Conservation (phyloP, 2,797 vertebrate genomes). For the Rallus crepitans region DNA sequence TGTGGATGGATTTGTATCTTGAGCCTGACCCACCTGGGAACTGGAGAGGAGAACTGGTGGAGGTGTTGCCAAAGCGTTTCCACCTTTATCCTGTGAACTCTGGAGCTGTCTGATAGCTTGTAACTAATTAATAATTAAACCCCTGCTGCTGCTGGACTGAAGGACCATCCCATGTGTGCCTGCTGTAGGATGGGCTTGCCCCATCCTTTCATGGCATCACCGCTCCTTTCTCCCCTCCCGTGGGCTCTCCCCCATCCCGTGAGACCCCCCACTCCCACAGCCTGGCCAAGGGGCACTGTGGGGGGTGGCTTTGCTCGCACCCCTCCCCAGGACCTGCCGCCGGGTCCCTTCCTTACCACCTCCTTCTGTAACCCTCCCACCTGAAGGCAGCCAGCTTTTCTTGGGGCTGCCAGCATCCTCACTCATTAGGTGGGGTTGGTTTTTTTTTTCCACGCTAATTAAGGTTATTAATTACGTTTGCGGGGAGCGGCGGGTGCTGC, state of each 20-base stretch:
- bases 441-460: background rate
- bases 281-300: accelerated
- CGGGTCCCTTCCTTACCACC: background rate
- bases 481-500: background rate
- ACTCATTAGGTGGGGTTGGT: no score
- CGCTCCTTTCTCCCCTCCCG: accelerated
- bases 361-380: accelerated
- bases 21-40: background rate
- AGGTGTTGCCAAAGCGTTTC: background rate
- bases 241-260: accelerated
- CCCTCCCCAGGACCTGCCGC: background rate
- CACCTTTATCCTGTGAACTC: accelerated
- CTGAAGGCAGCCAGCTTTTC: background rate
- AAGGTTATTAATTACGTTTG: background rate
- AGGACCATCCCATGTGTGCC: accelerated
- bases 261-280: background rate
- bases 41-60: accelerated
- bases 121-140: background rate
- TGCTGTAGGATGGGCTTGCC: accelerated
- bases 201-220: accelerated
- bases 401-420: background rate
- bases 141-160: accelerated
- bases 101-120: background rate
- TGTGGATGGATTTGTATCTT: background rate
- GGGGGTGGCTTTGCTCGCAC: background rate